Base-by-base conservation (phyloP, 2,113 vertebrate genomes). In the Microcebus ravelobensis region DNA sequence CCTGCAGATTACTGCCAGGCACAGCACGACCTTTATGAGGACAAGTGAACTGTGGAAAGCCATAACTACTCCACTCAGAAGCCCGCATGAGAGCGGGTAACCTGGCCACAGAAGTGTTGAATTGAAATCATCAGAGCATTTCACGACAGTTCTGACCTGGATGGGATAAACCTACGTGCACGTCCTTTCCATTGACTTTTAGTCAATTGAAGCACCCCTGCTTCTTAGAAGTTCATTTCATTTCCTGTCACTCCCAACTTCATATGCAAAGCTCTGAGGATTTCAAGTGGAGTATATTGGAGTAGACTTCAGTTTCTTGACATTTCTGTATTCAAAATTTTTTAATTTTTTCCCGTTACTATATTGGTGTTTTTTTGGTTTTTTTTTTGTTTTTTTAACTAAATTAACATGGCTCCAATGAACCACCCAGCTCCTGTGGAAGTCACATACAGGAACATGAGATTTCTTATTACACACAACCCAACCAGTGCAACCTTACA, bases 1-100 rank as follows among this genome's bases (percentile, higher is more conserved):
- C 99, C 99, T 99, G 99, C 99, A 98, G 99, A 99, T 98, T 99
- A 99, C 99, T 99, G 99, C 99, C 99, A 99, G 99, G 99, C 99
- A 98, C 99, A 99, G 99, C 99, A 99, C 99, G 99, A 98, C 97
- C 98, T 99, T 97, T 99, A 99, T 99, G 99, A 99, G 99, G 99
- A 99, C 98, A 99, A 99, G 99, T 99, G 99, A 99, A 99, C 99
- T 97, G 98, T 98, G 98, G 97, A 99, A 98, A 98, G 98, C 92
- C 96, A 95, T 97, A 97, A 95, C 97, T 98, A 94, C 98, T 99
- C 98, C 99, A 98, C 98, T 99, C 98, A 98, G 98, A 97, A 98
- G 98, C 98, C 98, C 98, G 98, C 95, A 52, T 98, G 98, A 98
- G 98, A 99, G 98, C 97, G 96, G 98, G 97, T 97, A 96, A 97